These are phyloP conservation scores for Lasioglossum zephyrum DNA, from an alignment of 2,888 invertebrate species.

Conservation along the genomic window DNA sequence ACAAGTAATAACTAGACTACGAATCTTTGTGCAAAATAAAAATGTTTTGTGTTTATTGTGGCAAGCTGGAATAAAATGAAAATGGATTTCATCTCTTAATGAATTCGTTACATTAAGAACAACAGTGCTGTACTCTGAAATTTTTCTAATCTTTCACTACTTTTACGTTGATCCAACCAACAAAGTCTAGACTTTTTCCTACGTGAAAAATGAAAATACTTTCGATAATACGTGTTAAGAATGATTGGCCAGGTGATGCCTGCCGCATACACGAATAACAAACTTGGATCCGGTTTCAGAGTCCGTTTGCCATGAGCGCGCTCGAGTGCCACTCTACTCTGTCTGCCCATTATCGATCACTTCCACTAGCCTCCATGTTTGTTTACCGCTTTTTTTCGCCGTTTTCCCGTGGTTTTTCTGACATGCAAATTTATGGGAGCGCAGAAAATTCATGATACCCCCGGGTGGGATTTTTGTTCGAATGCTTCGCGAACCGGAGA, in stretches of 20 bases:
- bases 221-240: background rate
- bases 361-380: background rate
- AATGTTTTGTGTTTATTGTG: no score
- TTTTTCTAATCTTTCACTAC: no score
- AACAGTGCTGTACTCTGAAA: no score
- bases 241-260: background rate
- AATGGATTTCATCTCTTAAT: no score
- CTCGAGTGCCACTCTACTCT: background rate
- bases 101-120: no score
- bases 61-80: no score
- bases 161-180: no score
- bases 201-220: no score
- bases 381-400: background rate
- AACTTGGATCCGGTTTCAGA: background rate
- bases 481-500: background rate
- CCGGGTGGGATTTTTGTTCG: background rate
- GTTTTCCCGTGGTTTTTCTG: background rate
- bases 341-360: constrained; percentile 4
- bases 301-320: background rate
- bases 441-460: background rate
- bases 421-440: background rate
- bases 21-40: no score
- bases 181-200: no score
- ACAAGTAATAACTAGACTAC: no score
- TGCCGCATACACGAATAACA: background rate